phyloP scores from a whole-genome alignment of 2,113 vertebrate genomes.

The Platysternon megacephalum region DNA sequence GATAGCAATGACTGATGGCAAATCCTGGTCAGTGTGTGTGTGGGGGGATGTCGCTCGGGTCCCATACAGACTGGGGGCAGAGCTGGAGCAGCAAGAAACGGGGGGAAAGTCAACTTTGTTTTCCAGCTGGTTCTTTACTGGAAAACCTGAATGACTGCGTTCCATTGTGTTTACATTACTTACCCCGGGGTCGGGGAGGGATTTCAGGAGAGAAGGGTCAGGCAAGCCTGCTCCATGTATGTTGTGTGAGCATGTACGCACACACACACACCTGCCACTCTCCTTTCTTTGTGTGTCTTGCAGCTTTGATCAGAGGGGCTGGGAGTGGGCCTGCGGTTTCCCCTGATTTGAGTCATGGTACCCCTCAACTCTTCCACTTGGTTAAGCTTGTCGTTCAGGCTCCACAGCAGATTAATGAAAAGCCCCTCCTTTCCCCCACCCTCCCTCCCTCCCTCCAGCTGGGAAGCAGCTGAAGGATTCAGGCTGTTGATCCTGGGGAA shows the following conservation, averaged over 20 bases:
- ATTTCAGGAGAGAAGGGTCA: background rate
- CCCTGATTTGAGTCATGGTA: background rate
- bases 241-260: too few relatives aligned
- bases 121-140: background rate
- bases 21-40: background rate
- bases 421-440: background rate
- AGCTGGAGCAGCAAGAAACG: background rate
- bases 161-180: background rate
- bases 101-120: fast-evolving
- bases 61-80: background rate
- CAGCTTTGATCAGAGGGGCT: background rate
- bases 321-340: background rate
- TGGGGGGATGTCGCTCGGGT: background rate
- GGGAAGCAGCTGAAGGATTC: constrained; percentile 68
- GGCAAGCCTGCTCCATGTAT: background rate
- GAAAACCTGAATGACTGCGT: background rate
- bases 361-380: constrained; percentile 7
- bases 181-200: background rate
- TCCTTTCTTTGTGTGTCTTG: background rate
- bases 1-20: background rate
- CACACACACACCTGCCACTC: background rate
- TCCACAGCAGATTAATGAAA: constrained; percentile 38
- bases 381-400: constrained; percentile 33
- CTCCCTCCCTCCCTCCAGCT: constrained; percentile 30
- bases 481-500: constrained; percentile 56